Evolutionary conservation across 2,888 invertebrate genomes (phyloP).

Genomic region (Melolontha melolontha): DNA sequence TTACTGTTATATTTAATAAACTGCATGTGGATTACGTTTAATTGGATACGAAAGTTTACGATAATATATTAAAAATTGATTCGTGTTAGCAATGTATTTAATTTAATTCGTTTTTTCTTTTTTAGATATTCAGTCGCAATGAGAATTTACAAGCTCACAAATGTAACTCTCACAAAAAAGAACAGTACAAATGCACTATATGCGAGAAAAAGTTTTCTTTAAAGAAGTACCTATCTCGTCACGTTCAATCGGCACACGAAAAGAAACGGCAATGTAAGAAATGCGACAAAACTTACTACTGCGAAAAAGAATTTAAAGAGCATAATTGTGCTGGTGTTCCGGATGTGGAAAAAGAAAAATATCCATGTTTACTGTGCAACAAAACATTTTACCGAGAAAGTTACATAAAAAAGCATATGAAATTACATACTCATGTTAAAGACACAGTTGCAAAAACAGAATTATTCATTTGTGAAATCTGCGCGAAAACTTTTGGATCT

Average conservation of each 20-base stretch:
- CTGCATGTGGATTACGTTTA: no score
- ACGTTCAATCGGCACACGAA: constrained; percentile 59
- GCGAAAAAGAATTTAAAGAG: constrained; percentile 49
- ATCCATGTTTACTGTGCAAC: constrained; percentile 55
- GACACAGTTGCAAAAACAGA: constrained; percentile 40
- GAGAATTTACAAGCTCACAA: constrained; percentile 62
- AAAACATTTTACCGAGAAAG: constrained; percentile 54
- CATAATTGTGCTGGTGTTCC: constrained; percentile 55
- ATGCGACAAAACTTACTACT: constrained; percentile 54
- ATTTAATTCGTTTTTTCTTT: constrained; percentile 32
- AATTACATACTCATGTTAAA: constrained; percentile 50
- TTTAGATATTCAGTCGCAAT: constrained; percentile 65
- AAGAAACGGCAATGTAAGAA: constrained; percentile 54
- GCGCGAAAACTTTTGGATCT: constrained; percentile 65
- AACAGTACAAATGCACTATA: constrained; percentile 54
- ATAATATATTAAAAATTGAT: no score
- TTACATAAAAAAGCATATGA: constrained; percentile 56
- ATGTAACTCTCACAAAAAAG: constrained; percentile 55
- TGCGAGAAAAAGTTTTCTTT: constrained; percentile 64
- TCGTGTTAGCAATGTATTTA: no score
- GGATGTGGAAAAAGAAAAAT: constrained; percentile 50
- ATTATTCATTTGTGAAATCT: constrained; percentile 64
- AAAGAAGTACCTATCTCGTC: constrained; percentile 66
- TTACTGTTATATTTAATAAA: no score
- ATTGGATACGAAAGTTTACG: no score